Conservation (phyloP, 2,888 invertebrate genomes). For the Branchipolynoe longqiensis region DNA sequence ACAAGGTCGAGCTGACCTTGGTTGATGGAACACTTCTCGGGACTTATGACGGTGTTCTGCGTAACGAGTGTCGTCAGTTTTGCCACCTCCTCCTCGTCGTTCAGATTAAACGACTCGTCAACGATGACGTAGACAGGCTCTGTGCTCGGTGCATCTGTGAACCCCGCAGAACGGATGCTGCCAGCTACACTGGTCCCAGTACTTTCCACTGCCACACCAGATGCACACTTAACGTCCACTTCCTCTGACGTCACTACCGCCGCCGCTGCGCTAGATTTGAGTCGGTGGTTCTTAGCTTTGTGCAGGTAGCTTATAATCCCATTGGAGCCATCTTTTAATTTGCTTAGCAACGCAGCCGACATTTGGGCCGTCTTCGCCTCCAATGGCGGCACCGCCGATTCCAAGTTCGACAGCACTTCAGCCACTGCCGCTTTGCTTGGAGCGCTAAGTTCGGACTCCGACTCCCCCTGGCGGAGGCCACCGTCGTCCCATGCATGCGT, state of each 20-base stretch:
- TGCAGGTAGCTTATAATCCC: not conserved
- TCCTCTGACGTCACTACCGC: not conserved
- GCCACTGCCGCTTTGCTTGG: too few relatives aligned
- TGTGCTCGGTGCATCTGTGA: too few relatives aligned
- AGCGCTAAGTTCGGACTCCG: too few relatives aligned
- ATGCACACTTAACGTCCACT: too few relatives aligned
- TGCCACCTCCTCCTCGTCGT: slow-evolving; percentile 10
- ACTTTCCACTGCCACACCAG: too few relatives aligned
- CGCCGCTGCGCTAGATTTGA: not conserved
- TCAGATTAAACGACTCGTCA: not conserved
- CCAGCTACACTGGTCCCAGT: too few relatives aligned
- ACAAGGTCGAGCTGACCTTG: not conserved
- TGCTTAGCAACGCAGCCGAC: too few relatives aligned
- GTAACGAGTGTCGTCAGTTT: not conserved
- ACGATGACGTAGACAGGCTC: slow-evolving; percentile 2
- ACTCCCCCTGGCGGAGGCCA: not conserved
- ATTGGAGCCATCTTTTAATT: not conserved
- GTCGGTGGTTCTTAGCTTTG: not conserved
- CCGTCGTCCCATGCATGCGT: not conserved
- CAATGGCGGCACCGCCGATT: not conserved
- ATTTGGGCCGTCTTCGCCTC: not conserved
- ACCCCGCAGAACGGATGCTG: too few relatives aligned
- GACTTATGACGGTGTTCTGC: not conserved
- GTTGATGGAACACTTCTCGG: not conserved
- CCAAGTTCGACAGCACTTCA: too few relatives aligned